Evolutionary conservation across 2,797 vertebrate genomes (phyloP).

Genomic region (Pseudochirops cupreus): DNA sequence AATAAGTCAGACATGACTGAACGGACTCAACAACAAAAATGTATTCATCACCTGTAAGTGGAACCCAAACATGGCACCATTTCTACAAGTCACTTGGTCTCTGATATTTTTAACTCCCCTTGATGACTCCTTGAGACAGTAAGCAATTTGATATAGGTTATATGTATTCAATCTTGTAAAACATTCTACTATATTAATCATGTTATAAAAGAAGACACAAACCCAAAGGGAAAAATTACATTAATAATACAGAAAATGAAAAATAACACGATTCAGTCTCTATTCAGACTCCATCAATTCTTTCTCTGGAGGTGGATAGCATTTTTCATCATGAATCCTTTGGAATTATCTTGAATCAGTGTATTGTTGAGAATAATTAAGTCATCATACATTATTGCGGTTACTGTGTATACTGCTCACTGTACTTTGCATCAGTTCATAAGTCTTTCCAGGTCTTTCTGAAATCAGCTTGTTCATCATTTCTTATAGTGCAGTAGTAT

Average conservation of each 20-base stretch:
- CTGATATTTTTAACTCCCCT: neutral
- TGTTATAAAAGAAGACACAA: neutral
- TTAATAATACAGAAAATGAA: neutral
- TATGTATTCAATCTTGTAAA: neutral
- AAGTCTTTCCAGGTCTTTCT: neutral
- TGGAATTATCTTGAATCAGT: neutral
- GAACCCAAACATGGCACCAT: neutral
- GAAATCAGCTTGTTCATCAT: neutral
- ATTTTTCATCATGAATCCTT: neutral
- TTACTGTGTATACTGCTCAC: neutral
- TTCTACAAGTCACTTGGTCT: neutral
- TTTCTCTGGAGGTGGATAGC: neutral
- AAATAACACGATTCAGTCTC: neutral
- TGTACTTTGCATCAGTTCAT: neutral
- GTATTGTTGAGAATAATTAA: neutral
- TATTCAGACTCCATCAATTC: neutral
- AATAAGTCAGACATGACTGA: neutral
- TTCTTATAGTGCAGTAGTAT: neutral
- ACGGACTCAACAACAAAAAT: neutral
- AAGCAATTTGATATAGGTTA: neutral
- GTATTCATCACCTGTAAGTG: neutral
- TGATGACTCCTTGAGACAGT: neutral
- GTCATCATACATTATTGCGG: neutral
- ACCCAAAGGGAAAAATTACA: neutral
- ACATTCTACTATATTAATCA: neutral